Percentiles rank a stretch among this genome's conserved stretches.
phyloP scores from a whole-genome alignment of 2,113 vertebrate species.

The Gila orcuttii region DNA sequence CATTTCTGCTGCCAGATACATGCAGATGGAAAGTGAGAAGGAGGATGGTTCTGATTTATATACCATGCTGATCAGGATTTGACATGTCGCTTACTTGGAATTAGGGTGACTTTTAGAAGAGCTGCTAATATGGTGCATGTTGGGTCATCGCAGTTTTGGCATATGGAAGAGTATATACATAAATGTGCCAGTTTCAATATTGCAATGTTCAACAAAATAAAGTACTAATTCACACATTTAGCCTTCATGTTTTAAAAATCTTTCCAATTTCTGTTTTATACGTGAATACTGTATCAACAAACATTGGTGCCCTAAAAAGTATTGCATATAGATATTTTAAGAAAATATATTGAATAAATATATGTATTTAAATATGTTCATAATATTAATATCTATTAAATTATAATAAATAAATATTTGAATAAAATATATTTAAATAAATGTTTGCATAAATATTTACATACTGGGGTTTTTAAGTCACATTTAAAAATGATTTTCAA shows the following conservation, averaged over 20 bases:
- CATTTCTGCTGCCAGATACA: constrained; percentile 12
- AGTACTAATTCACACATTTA: not conserved
- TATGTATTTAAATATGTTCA: not conserved
- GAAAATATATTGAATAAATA: not conserved
- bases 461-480: not conserved
- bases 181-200: not conserved
- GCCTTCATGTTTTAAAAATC: too few relatives aligned
- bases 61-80: constrained; percentile 23
- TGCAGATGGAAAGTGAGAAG: constrained; percentile 16
- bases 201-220: not conserved
- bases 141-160: not conserved
- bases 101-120: constrained; percentile 31
- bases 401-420: not conserved
- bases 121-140: not conserved
- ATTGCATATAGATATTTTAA: not conserved
- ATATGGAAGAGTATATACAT: constrained; percentile 6
- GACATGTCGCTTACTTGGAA: constrained; percentile 19
- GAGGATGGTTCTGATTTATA: constrained; percentile 22
- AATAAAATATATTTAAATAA: not conserved
- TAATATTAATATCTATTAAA: not conserved
- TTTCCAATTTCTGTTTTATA: too few relatives aligned
- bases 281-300: not conserved
- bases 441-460: not conserved
- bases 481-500: not conserved
- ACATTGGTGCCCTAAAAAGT: not conserved